phyloP scores from a whole-genome alignment of 30 jellyfish, hydroid and myxozoan species.

The Haliclystus octoradiatus region DNA sequence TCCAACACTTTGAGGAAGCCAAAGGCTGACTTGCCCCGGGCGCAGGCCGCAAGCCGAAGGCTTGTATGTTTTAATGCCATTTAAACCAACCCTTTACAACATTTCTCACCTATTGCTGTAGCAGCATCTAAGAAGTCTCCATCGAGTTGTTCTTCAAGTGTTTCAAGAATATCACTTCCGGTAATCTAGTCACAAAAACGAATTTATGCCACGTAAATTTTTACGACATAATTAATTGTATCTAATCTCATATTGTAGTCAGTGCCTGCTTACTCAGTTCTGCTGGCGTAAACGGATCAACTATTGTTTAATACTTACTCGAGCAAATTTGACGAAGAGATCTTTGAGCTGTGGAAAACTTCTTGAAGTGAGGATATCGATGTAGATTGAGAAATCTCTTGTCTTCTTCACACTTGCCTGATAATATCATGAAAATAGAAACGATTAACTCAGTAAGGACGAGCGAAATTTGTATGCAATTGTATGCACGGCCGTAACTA shows the following conservation, averaged over 20 bases:
- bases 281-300: neutral
- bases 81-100: too few species aligned
- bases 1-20: too few species aligned
- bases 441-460: neutral
- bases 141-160: slow-evolving; percentile 48
- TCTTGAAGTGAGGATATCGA: slow-evolving; percentile 67
- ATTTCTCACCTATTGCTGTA: slow-evolving; percentile 74
- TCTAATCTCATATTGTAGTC: neutral
- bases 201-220: neutral
- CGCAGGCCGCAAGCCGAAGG: too few species aligned
- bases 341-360: slow-evolving; percentile 54
- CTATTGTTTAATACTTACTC: slow-evolving; percentile 32
- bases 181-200: slow-evolving; percentile 34
- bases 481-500: neutral
- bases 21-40: too few species aligned
- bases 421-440: neutral
- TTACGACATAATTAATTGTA: neutral
- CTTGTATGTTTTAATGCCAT: too few species aligned
- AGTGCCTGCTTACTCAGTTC: neutral
- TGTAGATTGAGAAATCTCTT: slow-evolving; percentile 35
- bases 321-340: slow-evolving; percentile 39
- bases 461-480: neutral
- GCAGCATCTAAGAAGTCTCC: slow-evolving; percentile 78
- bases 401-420: slow-evolving; percentile 39
- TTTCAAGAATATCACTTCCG: slow-evolving; percentile 67